These are phyloP conservation scores for Mobula hypostoma DNA, from an alignment of 2,113 vertebrate species.

Conservation along the genomic window DNA sequence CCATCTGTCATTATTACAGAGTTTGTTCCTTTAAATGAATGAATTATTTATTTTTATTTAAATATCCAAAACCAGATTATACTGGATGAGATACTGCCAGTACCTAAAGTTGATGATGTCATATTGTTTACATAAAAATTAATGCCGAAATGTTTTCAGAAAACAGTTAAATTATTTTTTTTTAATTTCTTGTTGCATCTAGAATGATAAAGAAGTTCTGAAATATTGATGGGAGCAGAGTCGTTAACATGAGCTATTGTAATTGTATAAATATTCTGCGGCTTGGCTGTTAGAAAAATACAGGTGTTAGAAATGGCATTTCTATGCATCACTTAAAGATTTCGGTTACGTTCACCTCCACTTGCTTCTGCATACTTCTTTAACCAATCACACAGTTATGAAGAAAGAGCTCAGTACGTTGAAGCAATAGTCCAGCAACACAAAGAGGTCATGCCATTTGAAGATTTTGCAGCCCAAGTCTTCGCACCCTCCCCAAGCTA, in stretches of 20 bases:
- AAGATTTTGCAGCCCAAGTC: conserved; percentile 93
- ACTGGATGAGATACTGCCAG: neutral
- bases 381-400: conserved; percentile 75
- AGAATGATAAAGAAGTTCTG: neutral
- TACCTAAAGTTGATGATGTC: neutral
- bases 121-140: neutral
- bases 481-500: conserved; percentile 86
- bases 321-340: neutral
- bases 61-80: neutral
- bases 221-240: neutral
- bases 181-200: neutral
- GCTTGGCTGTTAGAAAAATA: neutral
- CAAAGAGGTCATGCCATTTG: conserved; percentile 91
- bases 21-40: neutral
- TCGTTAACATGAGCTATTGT: neutral
- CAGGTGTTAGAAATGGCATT: neutral
- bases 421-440: conserved; percentile 97
- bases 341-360: neutral
- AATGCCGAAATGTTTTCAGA: neutral
- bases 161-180: neutral
- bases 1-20: conserved; percentile 26
- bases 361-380: conserved; percentile 52
- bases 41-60: conserved; percentile 25
- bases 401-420: conserved; percentile 90
- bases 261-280: neutral